Conservation (phyloP, 2,113 vertebrate species). For the Onychorhynchus coronatus region DNA sequence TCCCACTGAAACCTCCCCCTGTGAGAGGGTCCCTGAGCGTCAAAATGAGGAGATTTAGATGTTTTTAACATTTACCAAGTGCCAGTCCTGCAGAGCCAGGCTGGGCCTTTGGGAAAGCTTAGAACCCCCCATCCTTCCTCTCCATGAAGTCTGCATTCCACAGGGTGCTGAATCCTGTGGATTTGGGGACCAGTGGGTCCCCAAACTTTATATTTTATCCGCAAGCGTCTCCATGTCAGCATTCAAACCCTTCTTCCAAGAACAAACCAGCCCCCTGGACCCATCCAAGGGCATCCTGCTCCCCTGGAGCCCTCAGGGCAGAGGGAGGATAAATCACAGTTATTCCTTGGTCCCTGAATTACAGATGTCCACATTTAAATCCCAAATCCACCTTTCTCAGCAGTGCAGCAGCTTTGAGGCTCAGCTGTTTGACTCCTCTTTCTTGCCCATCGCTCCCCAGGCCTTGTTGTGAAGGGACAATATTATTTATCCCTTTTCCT, state of each 20-base stretch:
- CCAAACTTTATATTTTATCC: neutral
- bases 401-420: neutral
- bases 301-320: neutral
- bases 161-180: neutral
- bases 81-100: neutral
- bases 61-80: neutral
- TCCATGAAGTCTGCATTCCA: accelerated
- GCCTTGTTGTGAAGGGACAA: accelerated
- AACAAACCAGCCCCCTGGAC: neutral
- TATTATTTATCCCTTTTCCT: neutral
- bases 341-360: neutral
- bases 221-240: accelerated
- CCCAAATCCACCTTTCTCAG: neutral
- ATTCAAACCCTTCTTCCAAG: neutral
- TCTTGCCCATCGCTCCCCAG: accelerated
- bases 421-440: neutral
- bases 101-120: neutral
- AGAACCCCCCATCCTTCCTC: neutral
- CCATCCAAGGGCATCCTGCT: neutral
- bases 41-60: neutral
- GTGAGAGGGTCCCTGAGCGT: neutral
- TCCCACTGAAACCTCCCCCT: no score
- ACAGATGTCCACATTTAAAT: neutral
- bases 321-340: neutral
- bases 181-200: no score